phyloP scores from a whole-genome alignment of 2,888 invertebrate genomes.

The Gastrophysa polygoni region DNA sequence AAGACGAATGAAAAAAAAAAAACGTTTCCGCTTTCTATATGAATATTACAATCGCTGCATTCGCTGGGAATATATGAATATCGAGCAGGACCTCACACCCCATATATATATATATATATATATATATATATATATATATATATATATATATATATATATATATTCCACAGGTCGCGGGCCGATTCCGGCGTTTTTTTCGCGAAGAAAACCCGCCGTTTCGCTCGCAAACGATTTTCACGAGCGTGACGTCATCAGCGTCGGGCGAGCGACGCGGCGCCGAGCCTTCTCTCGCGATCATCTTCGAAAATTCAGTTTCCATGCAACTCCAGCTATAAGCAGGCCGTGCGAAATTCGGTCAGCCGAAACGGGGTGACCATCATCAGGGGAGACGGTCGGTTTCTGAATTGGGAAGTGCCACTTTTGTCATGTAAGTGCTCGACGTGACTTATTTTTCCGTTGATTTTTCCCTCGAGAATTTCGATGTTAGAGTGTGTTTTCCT shows the following conservation, averaged over 20 bases:
- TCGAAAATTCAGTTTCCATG: constrained; percentile 29
- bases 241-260: constrained; percentile 53
- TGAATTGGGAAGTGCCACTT: not conserved
- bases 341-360: constrained; percentile 17
- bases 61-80: no score
- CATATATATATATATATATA: no score
- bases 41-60: no score
- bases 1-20: no score
- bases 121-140: no score
- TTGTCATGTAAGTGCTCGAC: not conserved
- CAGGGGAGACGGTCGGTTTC: not conserved
- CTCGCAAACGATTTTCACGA: constrained; percentile 22
- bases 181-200: not conserved
- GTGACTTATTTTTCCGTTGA: not conserved
- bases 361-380: constrained; percentile 6
- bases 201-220: not conserved
- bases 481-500: not conserved
- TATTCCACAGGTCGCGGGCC: not conserved
- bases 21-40: no score
- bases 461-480: not conserved
- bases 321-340: constrained; percentile 29
- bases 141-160: no score
- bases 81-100: no score
- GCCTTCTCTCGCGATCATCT: not conserved
- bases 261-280: constrained; percentile 52